Conservation (phyloP, 1,140 invertebrate species). For the Drepana arcuata region DNA sequence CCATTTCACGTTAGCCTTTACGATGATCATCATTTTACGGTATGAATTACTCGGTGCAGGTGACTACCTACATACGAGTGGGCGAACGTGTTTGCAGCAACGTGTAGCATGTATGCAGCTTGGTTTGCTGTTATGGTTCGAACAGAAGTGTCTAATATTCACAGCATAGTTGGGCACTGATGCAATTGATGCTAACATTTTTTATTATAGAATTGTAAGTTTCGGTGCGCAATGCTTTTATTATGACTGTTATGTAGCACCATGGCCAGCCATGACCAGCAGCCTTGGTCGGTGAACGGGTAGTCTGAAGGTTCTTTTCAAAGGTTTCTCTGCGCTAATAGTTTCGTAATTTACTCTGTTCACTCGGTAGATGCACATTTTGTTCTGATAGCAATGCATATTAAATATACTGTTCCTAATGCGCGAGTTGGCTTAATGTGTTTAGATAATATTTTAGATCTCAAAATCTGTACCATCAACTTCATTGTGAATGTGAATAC, state of each 20-base stretch:
- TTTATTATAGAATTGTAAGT: background rate
- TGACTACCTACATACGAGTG: too few species aligned
- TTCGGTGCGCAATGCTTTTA: background rate
- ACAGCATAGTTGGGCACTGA: background rate
- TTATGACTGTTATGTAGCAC: conserved; percentile 22
- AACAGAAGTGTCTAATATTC: background rate
- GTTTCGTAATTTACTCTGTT: conserved; percentile 13
- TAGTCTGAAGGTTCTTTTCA: conserved; percentile 21
- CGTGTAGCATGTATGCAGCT: background rate
- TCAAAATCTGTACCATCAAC: too few species aligned
- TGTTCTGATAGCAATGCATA: conserved; percentile 4
- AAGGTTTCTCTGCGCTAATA: conserved; percentile 19
- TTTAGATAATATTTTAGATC: too few species aligned
- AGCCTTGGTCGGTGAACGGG: conserved; percentile 50
- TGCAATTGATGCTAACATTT: background rate
- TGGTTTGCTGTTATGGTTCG: background rate
- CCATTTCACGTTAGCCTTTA: too few species aligned
- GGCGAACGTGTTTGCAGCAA: too few species aligned
- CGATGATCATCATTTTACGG: too few species aligned
- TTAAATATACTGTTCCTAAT: too few species aligned
- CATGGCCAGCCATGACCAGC: conserved; percentile 49
- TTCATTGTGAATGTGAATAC: too few species aligned
- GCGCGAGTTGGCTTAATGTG: too few species aligned
- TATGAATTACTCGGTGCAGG: too few species aligned
- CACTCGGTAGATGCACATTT: too few species aligned